These are phyloP conservation scores for Microvelia longipes DNA, from an alignment of 1,140 invertebrate species.

Conservation along the genomic window DNA sequence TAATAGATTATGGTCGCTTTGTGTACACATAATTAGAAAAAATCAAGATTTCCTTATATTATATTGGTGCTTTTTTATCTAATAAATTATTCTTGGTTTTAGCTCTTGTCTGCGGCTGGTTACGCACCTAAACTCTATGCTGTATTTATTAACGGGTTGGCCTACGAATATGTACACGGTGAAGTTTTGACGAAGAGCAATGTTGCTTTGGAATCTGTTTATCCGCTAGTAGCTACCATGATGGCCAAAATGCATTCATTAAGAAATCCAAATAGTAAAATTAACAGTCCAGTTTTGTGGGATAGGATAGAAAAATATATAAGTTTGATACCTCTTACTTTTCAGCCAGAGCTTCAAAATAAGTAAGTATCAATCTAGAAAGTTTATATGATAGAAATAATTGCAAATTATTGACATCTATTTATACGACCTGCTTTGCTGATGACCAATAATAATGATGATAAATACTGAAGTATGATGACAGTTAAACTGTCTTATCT, in stretches of 20 bases:
- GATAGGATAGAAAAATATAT: slow-evolving; percentile 57
- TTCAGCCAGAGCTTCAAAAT: slow-evolving; percentile 39
- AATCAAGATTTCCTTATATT: no score
- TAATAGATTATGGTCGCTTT: no score
- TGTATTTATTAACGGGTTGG: slow-evolving; percentile 84
- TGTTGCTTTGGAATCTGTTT: slow-evolving; percentile 53
- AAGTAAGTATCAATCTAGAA: slow-evolving; percentile 1
- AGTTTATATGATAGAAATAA: no score
- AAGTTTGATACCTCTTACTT: slow-evolving; percentile 40
- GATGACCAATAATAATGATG: no score
- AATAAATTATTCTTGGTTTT: no score
- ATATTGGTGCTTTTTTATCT: no score
- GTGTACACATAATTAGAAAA: no score
- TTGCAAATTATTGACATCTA: no score
- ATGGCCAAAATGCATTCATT: slow-evolving; percentile 68
- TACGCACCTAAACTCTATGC: slow-evolving; percentile 76
- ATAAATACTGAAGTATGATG: no score
- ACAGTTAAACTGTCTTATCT: no score
- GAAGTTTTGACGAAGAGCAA: slow-evolving; percentile 52
- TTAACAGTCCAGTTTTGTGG: slow-evolving; percentile 44
- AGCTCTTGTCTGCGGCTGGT: slow-evolving; percentile 56
- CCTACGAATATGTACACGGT: slow-evolving; percentile 82
- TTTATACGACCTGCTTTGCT: no score
- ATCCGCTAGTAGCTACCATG: slow-evolving; percentile 52
- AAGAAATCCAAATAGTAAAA: slow-evolving; percentile 25